Base-by-base conservation (phyloP, 1,140 invertebrate genomes). In the Drusus annulatus region DNA sequence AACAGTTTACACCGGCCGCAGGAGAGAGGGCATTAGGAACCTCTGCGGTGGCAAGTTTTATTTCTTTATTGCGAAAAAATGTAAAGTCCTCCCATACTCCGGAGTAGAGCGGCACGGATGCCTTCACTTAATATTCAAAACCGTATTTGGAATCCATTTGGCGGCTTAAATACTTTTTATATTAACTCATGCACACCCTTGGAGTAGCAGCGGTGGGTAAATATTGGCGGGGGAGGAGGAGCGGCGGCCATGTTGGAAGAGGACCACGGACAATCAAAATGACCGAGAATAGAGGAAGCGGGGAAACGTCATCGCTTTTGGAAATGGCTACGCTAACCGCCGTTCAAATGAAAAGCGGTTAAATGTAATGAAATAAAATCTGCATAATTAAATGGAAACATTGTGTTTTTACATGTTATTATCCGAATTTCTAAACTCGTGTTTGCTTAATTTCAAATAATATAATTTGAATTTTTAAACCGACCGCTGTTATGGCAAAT, bases 21-120 rank as follows among this genome's bases (percentile, higher is more conserved):
- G 25, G 76, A 79, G 80, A 51, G 80, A 79, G 81, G 56, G 81
- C 81, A 80, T 82, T 82, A 80, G 81, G 80, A 82, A 82, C 78
- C 81, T 76, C 81, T 82, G 81, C 81, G 81, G 74, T 71, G 78
- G 81, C 81, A 82, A 82, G 78, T 82, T 82, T 82, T 82, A 82
- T 82, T 82, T 82, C 81, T 82, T 82, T 82, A 82, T 82, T 82
- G 81, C 81, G 81, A 82, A 82, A 82, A 82, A 82, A 82, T 82
- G 81, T 80, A 82, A 82, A 82, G 75, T 82, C 52, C 56, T 54
- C 76, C 54, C 76, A 69, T 77, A 75, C 69, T 77, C 60, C 51
- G 23, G 75, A 23, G 51, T 31, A 31, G 21, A n/a, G 76, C 36
- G 15, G 36, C 65, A n/a, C 28, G 63, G 65, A 23, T 69, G 65